Evolutionary conservation across 2,888 invertebrate genomes (phyloP).

Genomic region (Polymixis lichenea): DNA sequence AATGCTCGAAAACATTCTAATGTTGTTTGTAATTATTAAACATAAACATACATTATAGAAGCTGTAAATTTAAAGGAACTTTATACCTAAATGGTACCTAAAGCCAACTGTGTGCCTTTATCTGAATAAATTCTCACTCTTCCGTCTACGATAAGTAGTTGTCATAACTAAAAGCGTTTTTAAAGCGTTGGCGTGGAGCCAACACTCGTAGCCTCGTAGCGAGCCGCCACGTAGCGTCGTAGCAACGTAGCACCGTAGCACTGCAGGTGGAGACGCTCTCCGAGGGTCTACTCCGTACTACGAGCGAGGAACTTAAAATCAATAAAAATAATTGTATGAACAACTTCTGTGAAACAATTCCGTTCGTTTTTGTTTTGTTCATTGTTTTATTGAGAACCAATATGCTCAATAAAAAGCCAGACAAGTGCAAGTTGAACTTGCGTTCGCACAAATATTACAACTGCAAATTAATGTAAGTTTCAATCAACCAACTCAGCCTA

Average conservation of each 20-base stretch:
- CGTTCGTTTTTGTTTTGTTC: not conserved
- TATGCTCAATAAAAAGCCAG: not conserved
- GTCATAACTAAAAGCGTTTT: slow-evolving; percentile 5
- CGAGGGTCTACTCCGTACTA: not conserved
- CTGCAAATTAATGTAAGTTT: too few relatives aligned
- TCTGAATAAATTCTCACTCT: not conserved
- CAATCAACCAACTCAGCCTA: too few relatives aligned
- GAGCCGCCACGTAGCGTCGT: not conserved
- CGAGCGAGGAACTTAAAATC: not conserved
- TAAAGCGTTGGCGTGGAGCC: slow-evolving; percentile 18
- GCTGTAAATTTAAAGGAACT: not conserved
- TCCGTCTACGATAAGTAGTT: slow-evolving; percentile 1
- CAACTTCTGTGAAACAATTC: not conserved
- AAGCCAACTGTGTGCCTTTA: not conserved
- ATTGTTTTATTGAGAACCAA: not conserved
- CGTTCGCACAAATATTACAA: not conserved
- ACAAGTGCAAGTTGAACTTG: not conserved
- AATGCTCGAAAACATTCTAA: too few relatives aligned
- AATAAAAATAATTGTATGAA: not conserved
- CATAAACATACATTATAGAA: not conserved
- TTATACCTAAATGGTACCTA: not conserved
- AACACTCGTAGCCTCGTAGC: slow-evolving; percentile 9
- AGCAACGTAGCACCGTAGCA: slow-evolving; percentile 18
- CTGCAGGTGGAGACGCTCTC: not conserved
- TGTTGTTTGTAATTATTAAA: not conserved